Conservation (phyloP, 2,888 invertebrate genomes). For the Hemicrepidius hirtus region DNA sequence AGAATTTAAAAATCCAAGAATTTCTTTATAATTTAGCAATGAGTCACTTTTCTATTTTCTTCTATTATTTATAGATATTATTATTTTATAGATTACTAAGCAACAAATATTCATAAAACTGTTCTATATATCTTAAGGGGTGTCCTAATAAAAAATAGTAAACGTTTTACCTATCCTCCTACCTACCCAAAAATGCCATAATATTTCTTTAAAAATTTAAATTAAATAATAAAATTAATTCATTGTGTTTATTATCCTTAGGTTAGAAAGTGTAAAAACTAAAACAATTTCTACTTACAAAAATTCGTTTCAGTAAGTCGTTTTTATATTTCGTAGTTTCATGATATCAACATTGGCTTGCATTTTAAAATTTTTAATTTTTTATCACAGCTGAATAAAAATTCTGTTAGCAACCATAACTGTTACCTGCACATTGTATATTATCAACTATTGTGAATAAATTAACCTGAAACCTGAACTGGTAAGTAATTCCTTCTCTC, state of each 20-base stretch:
- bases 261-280: slow-evolving; percentile 2
- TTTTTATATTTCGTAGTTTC: neutral
- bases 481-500: neutral
- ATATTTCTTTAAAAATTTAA: neutral
- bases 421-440: slow-evolving; percentile 37
- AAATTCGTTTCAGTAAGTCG: neutral
- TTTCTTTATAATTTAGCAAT: too few species aligned
- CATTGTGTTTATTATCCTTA: neutral
- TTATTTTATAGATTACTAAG: too few species aligned
- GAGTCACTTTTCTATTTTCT: too few species aligned
- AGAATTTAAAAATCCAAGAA: too few species aligned
- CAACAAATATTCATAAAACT: too few species aligned
- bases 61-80: too few species aligned
- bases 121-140: too few species aligned
- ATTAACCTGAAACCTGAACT: slow-evolving; percentile 32
- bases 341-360: neutral
- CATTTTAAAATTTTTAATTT: slow-evolving; percentile 19
- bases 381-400: slow-evolving; percentile 29
- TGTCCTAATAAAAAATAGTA: too few species aligned
- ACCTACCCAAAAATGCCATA: too few species aligned
- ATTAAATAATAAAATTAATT: neutral
- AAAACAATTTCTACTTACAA: slow-evolving; percentile 11
- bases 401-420: slow-evolving; percentile 20
- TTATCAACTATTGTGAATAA: slow-evolving; percentile 30
- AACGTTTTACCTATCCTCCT: too few species aligned